Evolutionary conservation across 2,797 vertebrate genomes (phyloP).

Genomic region (Lepus oiostolus): DNA sequence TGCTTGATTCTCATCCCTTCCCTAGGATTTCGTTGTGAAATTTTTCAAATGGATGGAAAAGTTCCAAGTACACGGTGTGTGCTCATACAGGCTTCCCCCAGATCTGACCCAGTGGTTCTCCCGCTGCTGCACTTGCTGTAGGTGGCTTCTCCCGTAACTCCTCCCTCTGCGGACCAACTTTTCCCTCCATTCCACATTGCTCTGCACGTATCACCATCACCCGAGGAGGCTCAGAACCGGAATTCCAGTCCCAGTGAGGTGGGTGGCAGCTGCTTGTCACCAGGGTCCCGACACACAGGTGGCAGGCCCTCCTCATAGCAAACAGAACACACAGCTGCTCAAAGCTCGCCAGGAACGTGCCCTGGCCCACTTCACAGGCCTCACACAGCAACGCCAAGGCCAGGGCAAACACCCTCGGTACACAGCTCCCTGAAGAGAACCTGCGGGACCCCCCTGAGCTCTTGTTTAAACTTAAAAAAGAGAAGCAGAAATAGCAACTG

Average conservation of each 20-base stretch:
- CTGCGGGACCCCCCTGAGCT: background rate
- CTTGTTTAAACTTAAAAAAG: background rate
- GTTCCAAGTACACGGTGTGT: too few species aligned
- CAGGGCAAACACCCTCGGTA: background rate
- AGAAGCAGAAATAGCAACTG: background rate
- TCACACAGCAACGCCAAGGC: background rate
- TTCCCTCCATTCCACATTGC: background rate
- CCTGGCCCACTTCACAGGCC: background rate
- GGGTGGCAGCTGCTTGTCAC: background rate
- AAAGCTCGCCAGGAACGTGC: background rate
- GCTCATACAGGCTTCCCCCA: too few species aligned
- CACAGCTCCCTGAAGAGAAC: background rate
- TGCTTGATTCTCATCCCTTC: too few species aligned
- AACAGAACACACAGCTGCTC: background rate
- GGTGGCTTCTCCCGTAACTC: background rate
- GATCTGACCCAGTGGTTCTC: too few species aligned
- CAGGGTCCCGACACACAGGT: background rate
- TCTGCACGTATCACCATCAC: background rate
- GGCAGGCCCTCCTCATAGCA: background rate
- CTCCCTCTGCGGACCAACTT: background rate
- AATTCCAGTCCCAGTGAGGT: fast-evolving
- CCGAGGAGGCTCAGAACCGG: background rate
- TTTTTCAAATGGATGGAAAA: too few species aligned
- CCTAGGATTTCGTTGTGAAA: too few species aligned
- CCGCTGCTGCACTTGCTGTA: background rate